These are phyloP conservation scores for Andinoacara biseriatus DNA, from an alignment of 2,113 vertebrate genomes.

Conservation along the genomic window DNA sequence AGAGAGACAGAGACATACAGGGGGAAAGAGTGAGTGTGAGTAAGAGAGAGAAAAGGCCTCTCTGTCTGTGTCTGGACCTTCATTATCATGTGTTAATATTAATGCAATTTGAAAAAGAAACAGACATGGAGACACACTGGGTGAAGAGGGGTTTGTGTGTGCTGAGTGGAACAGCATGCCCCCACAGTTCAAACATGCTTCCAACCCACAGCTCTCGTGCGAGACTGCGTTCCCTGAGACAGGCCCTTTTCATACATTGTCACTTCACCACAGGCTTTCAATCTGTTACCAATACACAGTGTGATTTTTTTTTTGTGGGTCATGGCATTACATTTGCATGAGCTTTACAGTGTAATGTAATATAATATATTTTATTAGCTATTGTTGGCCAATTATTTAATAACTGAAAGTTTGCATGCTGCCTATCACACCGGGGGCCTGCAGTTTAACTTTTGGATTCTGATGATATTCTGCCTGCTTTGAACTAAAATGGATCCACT, in stretches of 20 bases:
- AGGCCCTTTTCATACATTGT: constrained; percentile 35
- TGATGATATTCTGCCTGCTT: neutral
- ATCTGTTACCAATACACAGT: constrained; percentile 21
- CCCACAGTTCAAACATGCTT: constrained; percentile 44
- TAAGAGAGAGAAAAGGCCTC: constrained; percentile 63
- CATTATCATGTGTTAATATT: constrained; percentile 88
- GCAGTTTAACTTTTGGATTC: neutral
- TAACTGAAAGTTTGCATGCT: neutral
- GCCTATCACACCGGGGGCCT: neutral
- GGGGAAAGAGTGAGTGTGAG: constrained; percentile 64
- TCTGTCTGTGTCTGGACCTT: constrained; percentile 82
- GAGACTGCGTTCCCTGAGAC: constrained; percentile 21
- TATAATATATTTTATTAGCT: neutral
- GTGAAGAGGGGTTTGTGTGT: constrained; percentile 62
- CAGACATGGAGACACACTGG: constrained; percentile 67
- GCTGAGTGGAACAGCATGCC: constrained; percentile 71
- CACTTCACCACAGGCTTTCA: constrained; percentile 40
- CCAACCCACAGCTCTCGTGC: constrained; percentile 49
- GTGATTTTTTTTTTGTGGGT: neutral
- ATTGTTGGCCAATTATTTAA: constrained; percentile 2
- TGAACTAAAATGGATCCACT: neutral
- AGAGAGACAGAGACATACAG: constrained; percentile 64
- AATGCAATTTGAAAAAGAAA: constrained; percentile 82
- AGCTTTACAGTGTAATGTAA: constrained; percentile 5
- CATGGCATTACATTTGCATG: constrained; percentile 12